Evolutionary conservation across 2,888 invertebrate genomes (phyloP).

Genomic region (Oligia fasciuncula): DNA sequence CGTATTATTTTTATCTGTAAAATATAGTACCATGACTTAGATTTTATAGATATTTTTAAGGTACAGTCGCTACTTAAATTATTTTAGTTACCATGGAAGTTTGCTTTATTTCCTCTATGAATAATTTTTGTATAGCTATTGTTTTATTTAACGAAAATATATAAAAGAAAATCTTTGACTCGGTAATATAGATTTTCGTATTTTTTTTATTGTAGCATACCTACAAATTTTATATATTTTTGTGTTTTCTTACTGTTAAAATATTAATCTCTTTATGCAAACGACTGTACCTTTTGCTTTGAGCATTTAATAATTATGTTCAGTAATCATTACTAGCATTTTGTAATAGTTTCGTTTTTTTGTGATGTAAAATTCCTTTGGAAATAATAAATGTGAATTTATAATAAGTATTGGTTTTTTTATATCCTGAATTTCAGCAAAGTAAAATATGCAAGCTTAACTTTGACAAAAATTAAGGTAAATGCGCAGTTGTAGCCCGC

Average conservation of each 20-base stretch:
- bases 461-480: too few species aligned
- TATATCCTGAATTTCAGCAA: background rate
- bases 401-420: constrained; percentile 66
- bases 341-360: constrained; percentile 65
- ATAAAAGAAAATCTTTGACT: background rate
- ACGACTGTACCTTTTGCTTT: constrained; percentile 56
- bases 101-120: constrained; percentile 1
- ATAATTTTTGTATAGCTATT: background rate
- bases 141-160: background rate
- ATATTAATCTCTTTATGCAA: constrained; percentile 43
- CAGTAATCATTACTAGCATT: constrained; percentile 44
- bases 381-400: constrained; percentile 82
- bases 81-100: constrained; percentile 35
- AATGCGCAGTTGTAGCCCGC: too few species aligned
- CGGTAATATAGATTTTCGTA: background rate
- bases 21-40: constrained; percentile 63
- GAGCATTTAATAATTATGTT: constrained; percentile 50
- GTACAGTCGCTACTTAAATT: constrained; percentile 49
- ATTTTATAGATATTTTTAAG: constrained; percentile 52
- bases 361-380: constrained; percentile 77
- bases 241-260: background rate
- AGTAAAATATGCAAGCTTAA: too few species aligned
- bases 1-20: constrained; percentile 58
- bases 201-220: constrained; percentile 7
- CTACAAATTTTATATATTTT: background rate